Conservation (phyloP, 2,797 vertebrate genomes). For the Streptopelia turtur region DNA sequence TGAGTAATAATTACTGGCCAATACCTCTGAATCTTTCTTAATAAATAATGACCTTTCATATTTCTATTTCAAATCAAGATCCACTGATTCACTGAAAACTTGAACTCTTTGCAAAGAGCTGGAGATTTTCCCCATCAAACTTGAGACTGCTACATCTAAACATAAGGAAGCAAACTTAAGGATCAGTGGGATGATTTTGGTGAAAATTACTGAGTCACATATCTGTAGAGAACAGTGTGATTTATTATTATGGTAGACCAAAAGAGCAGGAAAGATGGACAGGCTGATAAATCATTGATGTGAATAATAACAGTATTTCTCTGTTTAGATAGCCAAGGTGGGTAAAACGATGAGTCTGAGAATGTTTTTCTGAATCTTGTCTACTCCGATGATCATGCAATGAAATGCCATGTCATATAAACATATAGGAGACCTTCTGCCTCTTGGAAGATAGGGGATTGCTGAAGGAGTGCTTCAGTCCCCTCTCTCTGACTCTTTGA, state of each 20-base stretch:
- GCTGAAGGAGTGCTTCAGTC: background rate
- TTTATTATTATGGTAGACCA: background rate
- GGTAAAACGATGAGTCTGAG: background rate
- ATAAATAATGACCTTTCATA: background rate
- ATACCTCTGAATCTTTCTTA: background rate
- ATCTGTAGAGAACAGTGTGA: background rate
- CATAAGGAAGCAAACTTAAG: background rate
- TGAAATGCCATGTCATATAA: background rate
- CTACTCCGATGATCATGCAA: background rate
- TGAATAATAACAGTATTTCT: background rate
- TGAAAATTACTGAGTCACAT: background rate
- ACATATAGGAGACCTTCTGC: background rate
- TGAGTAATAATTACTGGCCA: background rate
- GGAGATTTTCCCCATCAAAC: background rate
- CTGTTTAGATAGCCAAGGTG: background rate
- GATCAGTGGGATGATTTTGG: background rate
- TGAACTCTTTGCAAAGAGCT: background rate
- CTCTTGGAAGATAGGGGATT: background rate
- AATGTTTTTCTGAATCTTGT: background rate
- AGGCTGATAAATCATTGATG: background rate
- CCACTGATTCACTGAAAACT: background rate
- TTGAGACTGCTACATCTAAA: background rate
- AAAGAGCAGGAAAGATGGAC: background rate
- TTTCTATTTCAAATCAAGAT: background rate
- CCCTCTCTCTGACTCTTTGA: background rate